A percentile compares a stretch with the other conserved stretches of the same genome.
These are phyloP conservation scores for Aspidiotus rigidus DNA, from an alignment of 2,888 invertebrate genomes.

Conservation along the genomic window DNA sequence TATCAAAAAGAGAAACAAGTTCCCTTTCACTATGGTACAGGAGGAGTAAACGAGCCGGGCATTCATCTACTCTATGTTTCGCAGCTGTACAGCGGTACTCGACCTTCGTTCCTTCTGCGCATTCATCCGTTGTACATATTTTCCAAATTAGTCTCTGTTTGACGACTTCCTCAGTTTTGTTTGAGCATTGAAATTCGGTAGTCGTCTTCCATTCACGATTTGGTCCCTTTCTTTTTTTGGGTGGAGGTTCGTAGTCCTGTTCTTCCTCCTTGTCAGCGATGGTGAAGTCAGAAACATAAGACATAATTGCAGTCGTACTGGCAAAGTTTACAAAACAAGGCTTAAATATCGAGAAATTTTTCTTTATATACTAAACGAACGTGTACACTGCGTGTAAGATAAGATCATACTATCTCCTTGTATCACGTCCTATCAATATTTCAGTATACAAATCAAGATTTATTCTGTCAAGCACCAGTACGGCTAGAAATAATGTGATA, in stretches of 20 bases:
- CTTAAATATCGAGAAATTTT: too few relatives aligned
- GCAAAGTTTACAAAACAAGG: too few relatives aligned
- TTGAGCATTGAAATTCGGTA: background rate
- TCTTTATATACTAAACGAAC: too few relatives aligned
- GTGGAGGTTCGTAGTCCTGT: background rate
- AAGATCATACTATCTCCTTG: too few relatives aligned
- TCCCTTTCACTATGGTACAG: slow-evolving; percentile 10
- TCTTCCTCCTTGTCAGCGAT: background rate
- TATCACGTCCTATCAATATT: too few relatives aligned
- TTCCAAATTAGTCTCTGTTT: background rate
- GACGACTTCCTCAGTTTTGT: background rate
- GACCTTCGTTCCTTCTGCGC: slow-evolving; percentile 40
- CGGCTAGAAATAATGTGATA: too few relatives aligned
- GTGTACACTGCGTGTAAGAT: too few relatives aligned
- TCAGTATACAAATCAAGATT: too few relatives aligned
- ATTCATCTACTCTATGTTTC: slow-evolving; percentile 25
- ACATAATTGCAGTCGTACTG: too few relatives aligned
- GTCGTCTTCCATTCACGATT: background rate
- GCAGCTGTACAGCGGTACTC: slow-evolving; percentile 23
- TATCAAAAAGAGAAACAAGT: slow-evolving; percentile 23
- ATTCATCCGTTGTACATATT: background rate
- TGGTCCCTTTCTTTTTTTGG: background rate
- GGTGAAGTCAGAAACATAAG: background rate
- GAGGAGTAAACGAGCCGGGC: slow-evolving; percentile 22
- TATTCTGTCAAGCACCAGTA: too few relatives aligned